phyloP scores from a whole-genome alignment of 1,140 invertebrate species.

The Drosophila orosa region DNA sequence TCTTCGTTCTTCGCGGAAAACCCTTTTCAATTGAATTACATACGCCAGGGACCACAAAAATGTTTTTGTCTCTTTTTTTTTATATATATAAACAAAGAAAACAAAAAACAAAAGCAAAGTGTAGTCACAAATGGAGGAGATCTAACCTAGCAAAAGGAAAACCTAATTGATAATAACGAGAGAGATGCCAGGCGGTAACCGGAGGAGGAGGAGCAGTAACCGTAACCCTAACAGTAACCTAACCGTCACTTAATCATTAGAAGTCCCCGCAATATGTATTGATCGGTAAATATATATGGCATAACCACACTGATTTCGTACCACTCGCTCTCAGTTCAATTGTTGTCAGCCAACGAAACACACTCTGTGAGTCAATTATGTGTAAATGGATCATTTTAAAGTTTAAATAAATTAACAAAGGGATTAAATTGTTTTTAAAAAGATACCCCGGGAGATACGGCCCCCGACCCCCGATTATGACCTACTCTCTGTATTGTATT shows the following conservation, averaged over 20 bases:
- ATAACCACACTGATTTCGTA: constrained; percentile 27
- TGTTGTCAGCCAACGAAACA: constrained; percentile 60
- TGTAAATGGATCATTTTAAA: constrained; percentile 61
- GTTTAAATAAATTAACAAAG: background rate
- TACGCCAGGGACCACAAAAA: constrained; percentile 79
- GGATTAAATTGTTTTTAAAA: constrained; percentile 41
- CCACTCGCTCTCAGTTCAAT: constrained; percentile 41
- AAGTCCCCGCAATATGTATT: constrained; percentile 6
- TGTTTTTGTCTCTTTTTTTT: constrained; percentile 62
- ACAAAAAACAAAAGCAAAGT: constrained; percentile 19
- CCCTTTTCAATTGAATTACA: constrained; percentile 59
- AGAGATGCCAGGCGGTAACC: constrained; percentile 7
- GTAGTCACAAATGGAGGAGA: constrained; percentile 40
- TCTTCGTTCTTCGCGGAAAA: constrained; percentile 33
- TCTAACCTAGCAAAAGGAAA: constrained; percentile 43
- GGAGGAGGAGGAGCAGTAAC: constrained; percentile 6
- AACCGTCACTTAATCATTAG: constrained; percentile 26
- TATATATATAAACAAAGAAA: constrained; percentile 41
- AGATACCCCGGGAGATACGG: background rate
- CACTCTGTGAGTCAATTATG: constrained; percentile 77
- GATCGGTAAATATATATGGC: background rate
- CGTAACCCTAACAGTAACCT: constrained; percentile 5
- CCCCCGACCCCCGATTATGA: constrained; percentile 12
- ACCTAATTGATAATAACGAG: constrained; percentile 40
- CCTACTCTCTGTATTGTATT: constrained; percentile 32